Evolutionary conservation across 2,797 vertebrate genomes (phyloP).

Genomic region (Emys orbicularis): DNA sequence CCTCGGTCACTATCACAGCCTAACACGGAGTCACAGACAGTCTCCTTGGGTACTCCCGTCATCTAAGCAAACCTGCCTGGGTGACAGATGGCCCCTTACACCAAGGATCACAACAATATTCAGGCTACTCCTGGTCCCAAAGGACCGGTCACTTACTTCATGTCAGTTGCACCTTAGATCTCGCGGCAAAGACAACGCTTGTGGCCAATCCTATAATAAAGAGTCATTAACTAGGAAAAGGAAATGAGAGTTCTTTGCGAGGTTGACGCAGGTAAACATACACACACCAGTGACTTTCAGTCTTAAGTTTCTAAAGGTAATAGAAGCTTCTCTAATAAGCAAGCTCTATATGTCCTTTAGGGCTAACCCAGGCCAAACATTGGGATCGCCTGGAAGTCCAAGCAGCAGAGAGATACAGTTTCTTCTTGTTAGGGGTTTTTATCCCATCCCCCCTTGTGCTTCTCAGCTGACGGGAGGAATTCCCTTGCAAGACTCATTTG

Average conservation of each 20-base stretch:
- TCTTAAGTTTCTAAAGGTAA: background rate
- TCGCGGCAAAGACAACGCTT: fast-evolving
- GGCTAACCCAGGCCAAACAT: background rate
- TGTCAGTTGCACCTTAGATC: background rate
- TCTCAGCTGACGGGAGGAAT: background rate
- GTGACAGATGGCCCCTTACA: background rate
- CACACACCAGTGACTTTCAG: background rate
- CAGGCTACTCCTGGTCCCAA: background rate
- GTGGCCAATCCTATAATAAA: background rate
- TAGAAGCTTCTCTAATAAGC: background rate
- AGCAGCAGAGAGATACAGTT: background rate
- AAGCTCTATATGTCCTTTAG: background rate
- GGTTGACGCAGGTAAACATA: background rate
- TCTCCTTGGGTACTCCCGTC: no score
- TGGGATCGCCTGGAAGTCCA: background rate
- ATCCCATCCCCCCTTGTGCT: background rate
- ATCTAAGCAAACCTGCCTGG: no score
- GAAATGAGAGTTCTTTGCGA: background rate
- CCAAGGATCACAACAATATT: background rate
- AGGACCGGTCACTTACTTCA: background rate
- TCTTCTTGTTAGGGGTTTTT: no score
- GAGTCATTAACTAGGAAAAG: background rate
- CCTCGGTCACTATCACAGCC: background rate
- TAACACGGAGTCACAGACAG: background rate
- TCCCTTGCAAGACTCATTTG: no score